phyloP scores from a whole-genome alignment of 2,113 vertebrate genomes.

The Proteles cristata region DNA sequence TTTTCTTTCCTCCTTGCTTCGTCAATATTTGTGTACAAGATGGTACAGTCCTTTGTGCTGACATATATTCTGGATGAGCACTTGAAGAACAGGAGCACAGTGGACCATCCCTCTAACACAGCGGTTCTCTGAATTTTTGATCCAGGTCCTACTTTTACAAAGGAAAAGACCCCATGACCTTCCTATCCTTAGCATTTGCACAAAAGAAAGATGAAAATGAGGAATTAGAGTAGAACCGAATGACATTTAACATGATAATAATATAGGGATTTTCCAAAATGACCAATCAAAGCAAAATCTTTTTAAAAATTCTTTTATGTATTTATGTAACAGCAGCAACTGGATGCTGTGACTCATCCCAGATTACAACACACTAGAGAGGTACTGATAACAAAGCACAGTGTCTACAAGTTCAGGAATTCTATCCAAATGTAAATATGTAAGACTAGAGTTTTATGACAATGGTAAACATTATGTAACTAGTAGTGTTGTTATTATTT shows the following conservation, averaged over 20 bases:
- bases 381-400: not conserved
- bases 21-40: slow-evolving; percentile 8
- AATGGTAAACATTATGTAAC: not conserved
- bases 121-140: not conserved
- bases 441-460: not conserved
- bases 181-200: not conserved
- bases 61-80: not conserved
- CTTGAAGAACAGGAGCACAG: not conserved
- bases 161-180: not conserved
- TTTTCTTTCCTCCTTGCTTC: slow-evolving; percentile 49
- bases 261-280: slow-evolving; percentile 43
- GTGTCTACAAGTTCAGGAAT: not conserved
- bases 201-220: slow-evolving; percentile 46
- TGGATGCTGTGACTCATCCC: slow-evolving; percentile 19
- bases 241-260: slow-evolving; percentile 38
- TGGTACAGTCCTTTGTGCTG: not conserved
- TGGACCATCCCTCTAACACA: not conserved
- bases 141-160: not conserved
- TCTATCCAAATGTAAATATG: not conserved
- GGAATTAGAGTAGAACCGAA: not conserved
- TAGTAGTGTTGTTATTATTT: not conserved
- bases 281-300: not conserved
- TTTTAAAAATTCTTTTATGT: not conserved
- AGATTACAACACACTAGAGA: not conserved
- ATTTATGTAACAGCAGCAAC: slow-evolving; percentile 25